These are phyloP conservation scores for Hippocampus guttulatus DNA, from an alignment of 2,113 vertebrate species.

Conservation along the genomic window DNA sequence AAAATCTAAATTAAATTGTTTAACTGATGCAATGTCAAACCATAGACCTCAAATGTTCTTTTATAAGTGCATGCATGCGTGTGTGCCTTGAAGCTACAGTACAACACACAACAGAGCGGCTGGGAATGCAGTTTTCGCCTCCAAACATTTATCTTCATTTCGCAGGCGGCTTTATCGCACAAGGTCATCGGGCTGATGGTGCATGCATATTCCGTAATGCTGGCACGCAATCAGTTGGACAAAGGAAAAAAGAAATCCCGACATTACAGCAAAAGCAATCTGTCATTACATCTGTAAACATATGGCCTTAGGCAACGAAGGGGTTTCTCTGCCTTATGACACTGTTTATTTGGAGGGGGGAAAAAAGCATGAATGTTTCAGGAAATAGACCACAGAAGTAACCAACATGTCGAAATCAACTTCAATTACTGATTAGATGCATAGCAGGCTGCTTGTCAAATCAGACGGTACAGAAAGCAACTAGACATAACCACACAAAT, in stretches of 20 bases:
- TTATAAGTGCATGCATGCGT: conserved; percentile 4
- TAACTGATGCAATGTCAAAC: neutral
- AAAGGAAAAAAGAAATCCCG: conserved; percentile 13
- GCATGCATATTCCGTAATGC: conserved; percentile 7
- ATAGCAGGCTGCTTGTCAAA: conserved; percentile 3
- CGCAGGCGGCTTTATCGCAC: conserved; percentile 52
- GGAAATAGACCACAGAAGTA: neutral
- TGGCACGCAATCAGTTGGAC: conserved; percentile 24
- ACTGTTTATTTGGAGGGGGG: neutral
- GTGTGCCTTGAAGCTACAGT: conserved; percentile 35
- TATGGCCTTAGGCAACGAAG: neutral
- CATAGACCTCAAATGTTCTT: neutral
- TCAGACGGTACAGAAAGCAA: conserved; percentile 2
- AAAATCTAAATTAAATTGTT: neutral
- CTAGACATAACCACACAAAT: conserved; percentile 11
- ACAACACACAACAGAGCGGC: conserved; percentile 14
- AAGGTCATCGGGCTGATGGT: conserved; percentile 28
- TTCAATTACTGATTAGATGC: conserved; percentile 3
- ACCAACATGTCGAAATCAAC: neutral
- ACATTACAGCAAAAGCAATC: conserved; percentile 19
- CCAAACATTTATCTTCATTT: conserved; percentile 55
- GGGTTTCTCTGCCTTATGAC: conserved; percentile 2
- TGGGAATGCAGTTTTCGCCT: conserved; percentile 43
- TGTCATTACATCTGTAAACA: conserved; percentile 4
- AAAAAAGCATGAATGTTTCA: neutral